Evolutionary conservation across 2,797 vertebrate species (phyloP).

Genomic region (Picus viridis): DNA sequence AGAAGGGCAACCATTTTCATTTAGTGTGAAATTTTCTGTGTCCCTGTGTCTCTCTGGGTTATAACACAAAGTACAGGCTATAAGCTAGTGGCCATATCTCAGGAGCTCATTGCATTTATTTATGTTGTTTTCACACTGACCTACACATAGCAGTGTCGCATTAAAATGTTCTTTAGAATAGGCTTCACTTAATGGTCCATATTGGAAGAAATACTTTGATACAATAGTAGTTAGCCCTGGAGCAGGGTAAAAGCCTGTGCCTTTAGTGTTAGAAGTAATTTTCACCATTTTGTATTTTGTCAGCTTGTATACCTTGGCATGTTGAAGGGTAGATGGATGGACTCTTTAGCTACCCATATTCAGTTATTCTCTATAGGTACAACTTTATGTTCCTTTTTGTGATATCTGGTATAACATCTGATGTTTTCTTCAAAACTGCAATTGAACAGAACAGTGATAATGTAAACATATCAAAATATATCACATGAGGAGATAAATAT

Average conservation of each 20-base stretch:
- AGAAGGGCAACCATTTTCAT: background rate
- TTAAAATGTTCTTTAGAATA: background rate
- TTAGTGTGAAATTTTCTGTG: background rate
- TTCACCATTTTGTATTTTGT: background rate
- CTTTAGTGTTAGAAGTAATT: background rate
- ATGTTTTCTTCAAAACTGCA: background rate
- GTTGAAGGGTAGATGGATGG: background rate
- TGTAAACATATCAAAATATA: background rate
- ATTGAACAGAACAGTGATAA: background rate
- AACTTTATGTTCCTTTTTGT: background rate
- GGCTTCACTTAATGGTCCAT: background rate
- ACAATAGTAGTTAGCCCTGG: background rate
- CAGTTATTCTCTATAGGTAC: background rate
- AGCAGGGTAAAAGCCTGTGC: background rate
- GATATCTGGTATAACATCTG: background rate
- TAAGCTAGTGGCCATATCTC: background rate
- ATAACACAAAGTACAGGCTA: background rate
- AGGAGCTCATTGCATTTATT: background rate
- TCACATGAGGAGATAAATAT: background rate
- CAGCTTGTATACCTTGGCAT: background rate
- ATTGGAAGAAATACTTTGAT: background rate
- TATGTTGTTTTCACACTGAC: background rate
- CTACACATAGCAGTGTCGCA: background rate
- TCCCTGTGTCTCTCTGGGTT: background rate
- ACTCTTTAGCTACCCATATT: background rate